phyloP scores from a whole-genome alignment of 92 coral and sea anemone species.

The Scolanthus callimorphus region DNA sequence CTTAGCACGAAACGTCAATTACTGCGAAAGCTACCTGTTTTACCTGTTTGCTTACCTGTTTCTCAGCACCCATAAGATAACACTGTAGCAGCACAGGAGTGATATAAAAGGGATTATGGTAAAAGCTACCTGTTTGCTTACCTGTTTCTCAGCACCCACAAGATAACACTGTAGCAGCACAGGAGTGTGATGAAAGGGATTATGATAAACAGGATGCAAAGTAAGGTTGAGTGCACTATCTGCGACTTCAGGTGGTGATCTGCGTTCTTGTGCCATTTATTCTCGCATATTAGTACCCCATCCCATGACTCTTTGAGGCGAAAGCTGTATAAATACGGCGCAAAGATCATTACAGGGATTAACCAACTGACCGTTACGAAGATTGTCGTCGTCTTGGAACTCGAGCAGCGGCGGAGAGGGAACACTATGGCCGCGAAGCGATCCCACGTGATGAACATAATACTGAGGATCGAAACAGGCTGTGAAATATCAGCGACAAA shows the following conservation, averaged over 20 bases:
- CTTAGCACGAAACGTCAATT: too few species aligned
- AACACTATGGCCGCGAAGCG: conserved; percentile 30
- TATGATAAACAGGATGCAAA: conserved; percentile 12
- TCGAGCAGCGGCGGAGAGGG: conserved; percentile 7
- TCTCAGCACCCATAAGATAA: conserved; percentile 10
- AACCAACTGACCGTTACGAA: conserved; percentile 12
- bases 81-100: conserved; percentile 8
- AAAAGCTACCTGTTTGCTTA: too few species aligned
- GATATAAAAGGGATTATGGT: conserved; percentile 23
- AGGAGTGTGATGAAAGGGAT: conserved; percentile 14
- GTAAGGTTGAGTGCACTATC: background rate
- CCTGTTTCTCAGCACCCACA: conserved; percentile 7
- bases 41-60: too few species aligned
- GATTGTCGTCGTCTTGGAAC: conserved; percentile 1
- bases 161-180: conserved; percentile 13
- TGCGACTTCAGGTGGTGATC: background rate
- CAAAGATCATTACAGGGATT: conserved; percentile 4
- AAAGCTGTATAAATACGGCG: conserved; percentile 24
- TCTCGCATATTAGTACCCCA: background rate
- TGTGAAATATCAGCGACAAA: conserved; percentile 22
- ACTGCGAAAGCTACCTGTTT: too few species aligned
- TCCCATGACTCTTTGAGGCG: background rate
- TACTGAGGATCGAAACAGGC: conserved; percentile 24
- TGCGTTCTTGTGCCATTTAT: background rate
- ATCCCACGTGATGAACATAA: conserved; percentile 22